Evolutionary conservation across 30 jellyfish, hydroid and myxozoan species (phyloP).

Genomic region (Chironex yamaguchii): DNA sequence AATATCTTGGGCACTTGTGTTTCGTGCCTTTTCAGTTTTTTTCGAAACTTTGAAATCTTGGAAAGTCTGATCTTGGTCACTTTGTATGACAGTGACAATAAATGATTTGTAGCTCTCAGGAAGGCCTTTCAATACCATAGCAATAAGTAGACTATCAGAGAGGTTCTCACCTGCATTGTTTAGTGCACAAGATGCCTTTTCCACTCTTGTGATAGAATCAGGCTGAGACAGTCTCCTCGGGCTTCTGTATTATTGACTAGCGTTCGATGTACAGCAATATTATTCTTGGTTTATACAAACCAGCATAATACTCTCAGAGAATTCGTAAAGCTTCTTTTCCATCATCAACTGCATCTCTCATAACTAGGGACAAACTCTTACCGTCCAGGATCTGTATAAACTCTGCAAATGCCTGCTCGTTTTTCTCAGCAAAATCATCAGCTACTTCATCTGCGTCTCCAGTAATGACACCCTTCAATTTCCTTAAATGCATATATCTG

Average conservation of each 20-base stretch:
- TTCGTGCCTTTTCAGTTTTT: too few species aligned
- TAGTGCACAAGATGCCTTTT: constrained; percentile 47
- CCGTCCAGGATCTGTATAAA: constrained; percentile 46
- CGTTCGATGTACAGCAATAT: constrained; percentile 36
- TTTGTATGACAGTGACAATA: constrained; percentile 51
- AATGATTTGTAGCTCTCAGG: constrained; percentile 68
- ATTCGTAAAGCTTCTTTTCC: constrained; percentile 43
- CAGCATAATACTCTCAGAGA: constrained; percentile 25
- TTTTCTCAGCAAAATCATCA: constrained; percentile 9
- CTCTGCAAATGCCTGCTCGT: constrained; percentile 43
- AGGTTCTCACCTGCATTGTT: constrained; percentile 30
- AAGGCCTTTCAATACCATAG: constrained; percentile 67
- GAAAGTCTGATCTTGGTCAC: constrained; percentile 33
- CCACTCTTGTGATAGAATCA: constrained; percentile 40
- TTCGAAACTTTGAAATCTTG: constrained; percentile 39
- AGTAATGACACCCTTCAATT: too few species aligned
- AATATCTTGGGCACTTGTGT: too few species aligned
- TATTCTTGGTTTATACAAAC: constrained; percentile 40
- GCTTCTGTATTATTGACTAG: constrained; percentile 10
- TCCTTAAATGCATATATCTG: neutral
- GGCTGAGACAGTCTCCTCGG: constrained; percentile 47
- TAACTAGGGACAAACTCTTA: constrained; percentile 30
- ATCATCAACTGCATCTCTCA: constrained; percentile 61
- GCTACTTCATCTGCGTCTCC: too few species aligned
- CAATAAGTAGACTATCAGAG: constrained; percentile 64